Base-by-base conservation (phyloP, 2,888 invertebrate species). In the Cephus pulcher region DNA sequence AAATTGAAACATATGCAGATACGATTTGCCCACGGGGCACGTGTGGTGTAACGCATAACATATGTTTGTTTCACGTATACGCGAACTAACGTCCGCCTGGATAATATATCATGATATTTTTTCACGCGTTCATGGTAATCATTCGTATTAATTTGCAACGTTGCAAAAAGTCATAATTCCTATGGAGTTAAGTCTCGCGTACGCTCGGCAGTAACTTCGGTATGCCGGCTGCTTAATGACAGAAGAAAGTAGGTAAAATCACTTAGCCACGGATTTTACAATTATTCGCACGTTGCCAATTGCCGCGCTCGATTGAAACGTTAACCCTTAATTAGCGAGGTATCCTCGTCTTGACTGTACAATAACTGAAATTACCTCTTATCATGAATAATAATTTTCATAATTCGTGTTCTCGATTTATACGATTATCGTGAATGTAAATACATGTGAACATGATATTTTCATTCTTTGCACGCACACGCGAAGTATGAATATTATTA, bases 291-390 rank as follows among this genome's bases (percentile, higher is more conserved):
- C 71, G 32, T 34, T 34, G 32, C 32, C 32, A 34, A 12, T 71
- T 34, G 71, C 32, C 34, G 69, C 56, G 77, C 76, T 73, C 69
- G 79, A 85, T 85, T 83, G 80, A 83, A 84, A 83, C 78, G 83
- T 84, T 83, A 85, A 84, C 80, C 83, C 83, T 81, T 85, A 85
- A 85, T 85, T 85, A 85, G 75, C 81, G 78, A 73, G 69, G 75
- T 71, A 79, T 79, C 78, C 79, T 76, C 35, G 77, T 77, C 78
- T 69, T 83, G 82, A 82, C 82, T 81, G 81, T 81, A 69, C 83
- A 80, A 79, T 80, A 78, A 77, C 80, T 81, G 83, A 83, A 83
- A 84, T 83, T 79, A 79, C 80, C 79, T 82, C 81, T 83, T 85
- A 80, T 23, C 9, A 56, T 56, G 56, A 56, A 15, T 56, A 56